Evolutionary conservation across 2,888 invertebrate genomes (phyloP).

Genomic region (Strigamia maritima): DNA sequence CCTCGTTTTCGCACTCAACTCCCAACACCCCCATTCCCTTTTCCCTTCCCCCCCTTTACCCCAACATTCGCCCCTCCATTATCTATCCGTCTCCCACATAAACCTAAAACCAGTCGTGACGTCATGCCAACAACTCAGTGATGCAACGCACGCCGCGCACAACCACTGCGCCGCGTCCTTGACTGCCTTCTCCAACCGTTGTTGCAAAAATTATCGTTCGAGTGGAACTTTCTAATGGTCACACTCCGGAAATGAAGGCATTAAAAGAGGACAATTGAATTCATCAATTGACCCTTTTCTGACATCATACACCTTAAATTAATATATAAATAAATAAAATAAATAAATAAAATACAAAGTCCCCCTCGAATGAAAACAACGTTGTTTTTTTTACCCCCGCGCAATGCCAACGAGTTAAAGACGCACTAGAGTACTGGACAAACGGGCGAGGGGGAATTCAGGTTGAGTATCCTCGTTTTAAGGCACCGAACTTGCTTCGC

Average conservation of each 20-base stretch:
- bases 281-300: constrained; percentile 28
- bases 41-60: background rate
- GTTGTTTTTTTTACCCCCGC: background rate
- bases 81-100: background rate
- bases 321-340: background rate
- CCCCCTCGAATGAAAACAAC: background rate
- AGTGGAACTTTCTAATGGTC: constrained; percentile 34
- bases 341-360: background rate
- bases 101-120: background rate
- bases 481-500: constrained; percentile 21
- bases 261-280: constrained; percentile 25
- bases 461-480: constrained; percentile 5
- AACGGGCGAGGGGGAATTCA: background rate
- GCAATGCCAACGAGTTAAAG: background rate
- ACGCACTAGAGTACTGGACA: background rate
- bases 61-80: background rate
- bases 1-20: constrained; percentile 20
- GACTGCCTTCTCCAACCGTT: constrained; percentile 16
- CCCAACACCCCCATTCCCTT: background rate
- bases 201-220: constrained; percentile 30
- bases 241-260: constrained; percentile 30
- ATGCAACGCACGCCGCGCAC: constrained; percentile 13
- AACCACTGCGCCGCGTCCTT: constrained; percentile 12
- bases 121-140: background rate
- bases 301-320: background rate